phyloP scores from a whole-genome alignment of 2,797 vertebrate genomes.

The Phoebastria nigripes region DNA sequence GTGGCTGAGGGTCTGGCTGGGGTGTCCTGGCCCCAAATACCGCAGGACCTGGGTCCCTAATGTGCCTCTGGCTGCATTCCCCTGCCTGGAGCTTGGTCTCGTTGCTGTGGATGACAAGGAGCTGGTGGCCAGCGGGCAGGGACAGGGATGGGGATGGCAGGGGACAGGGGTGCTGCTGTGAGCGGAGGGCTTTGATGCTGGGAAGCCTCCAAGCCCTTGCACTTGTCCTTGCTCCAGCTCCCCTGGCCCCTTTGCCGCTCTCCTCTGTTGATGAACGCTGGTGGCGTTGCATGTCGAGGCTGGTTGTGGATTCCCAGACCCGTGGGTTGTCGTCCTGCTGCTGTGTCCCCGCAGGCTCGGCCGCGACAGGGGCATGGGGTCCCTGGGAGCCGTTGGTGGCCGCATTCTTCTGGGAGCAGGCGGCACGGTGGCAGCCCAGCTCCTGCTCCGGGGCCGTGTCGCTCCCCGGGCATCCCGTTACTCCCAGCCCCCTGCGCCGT shows the following conservation, averaged over 20 bases:
- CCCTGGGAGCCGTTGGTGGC: background rate
- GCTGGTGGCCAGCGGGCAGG: background rate
- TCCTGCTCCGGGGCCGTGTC: accelerated
- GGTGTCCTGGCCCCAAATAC: background rate
- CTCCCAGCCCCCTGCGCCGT: background rate
- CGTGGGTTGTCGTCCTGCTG: accelerated
- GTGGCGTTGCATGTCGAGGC: background rate
- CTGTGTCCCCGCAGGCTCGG: background rate
- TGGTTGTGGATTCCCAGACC: background rate
- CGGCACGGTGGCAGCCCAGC: background rate
- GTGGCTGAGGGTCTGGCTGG: background rate
- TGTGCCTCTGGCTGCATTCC: background rate
- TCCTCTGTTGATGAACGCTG: accelerated
- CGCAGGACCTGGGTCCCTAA: background rate
- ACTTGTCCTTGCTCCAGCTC: accelerated
- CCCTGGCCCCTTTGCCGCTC: background rate
- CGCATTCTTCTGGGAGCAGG: background rate
- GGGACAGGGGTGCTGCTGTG: background rate
- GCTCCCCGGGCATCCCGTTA: accelerated
- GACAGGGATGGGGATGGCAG: background rate
- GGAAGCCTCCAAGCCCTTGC: background rate
- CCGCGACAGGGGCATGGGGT: accelerated
- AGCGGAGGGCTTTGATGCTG: background rate
- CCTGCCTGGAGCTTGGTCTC: background rate
- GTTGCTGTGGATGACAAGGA: background rate